phyloP scores from a whole-genome alignment of 92 coral and sea anemone species.

The Phymanthus crucifer region DNA sequence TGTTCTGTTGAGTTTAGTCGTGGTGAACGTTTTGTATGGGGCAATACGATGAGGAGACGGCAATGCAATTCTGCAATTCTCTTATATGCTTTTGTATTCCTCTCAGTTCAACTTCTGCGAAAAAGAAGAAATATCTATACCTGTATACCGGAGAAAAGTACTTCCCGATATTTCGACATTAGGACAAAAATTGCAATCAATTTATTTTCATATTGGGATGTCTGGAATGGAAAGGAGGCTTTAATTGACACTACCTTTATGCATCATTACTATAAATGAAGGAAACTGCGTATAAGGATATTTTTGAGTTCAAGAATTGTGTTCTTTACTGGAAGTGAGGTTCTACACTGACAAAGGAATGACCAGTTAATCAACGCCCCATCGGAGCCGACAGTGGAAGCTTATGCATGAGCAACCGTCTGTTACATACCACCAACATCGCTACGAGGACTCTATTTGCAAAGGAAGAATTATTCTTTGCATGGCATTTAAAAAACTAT shows the following conservation, averaged over 20 bases:
- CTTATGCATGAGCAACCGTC: too few species aligned
- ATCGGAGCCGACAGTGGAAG: too few species aligned
- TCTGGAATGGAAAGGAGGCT: not conserved
- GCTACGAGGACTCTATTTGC: too few species aligned
- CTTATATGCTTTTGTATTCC: not conserved
- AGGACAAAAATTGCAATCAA: not conserved
- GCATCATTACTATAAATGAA: too few species aligned
- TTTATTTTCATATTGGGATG: not conserved
- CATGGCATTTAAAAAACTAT: too few species aligned
- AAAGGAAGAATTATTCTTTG: not conserved
- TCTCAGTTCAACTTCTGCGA: not conserved
- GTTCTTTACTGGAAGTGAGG: not conserved
- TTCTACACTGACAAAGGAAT: not conserved
- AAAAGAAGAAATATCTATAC: not conserved
- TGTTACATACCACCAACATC: too few species aligned
- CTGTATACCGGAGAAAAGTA: too few species aligned
- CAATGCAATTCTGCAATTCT: not conserved
- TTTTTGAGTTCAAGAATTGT: too few species aligned
- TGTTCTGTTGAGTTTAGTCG: slow-evolving; percentile 2
- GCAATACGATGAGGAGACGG: slow-evolving; percentile 8
- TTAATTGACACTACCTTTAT: not conserved
- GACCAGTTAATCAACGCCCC: too few species aligned
- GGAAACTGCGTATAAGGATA: too few species aligned
- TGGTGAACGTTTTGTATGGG: slow-evolving; percentile 14
- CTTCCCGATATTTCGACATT: too few species aligned